Conservation (phyloP, 2,888 invertebrate genomes). For the Oxycera nigricornis region DNA sequence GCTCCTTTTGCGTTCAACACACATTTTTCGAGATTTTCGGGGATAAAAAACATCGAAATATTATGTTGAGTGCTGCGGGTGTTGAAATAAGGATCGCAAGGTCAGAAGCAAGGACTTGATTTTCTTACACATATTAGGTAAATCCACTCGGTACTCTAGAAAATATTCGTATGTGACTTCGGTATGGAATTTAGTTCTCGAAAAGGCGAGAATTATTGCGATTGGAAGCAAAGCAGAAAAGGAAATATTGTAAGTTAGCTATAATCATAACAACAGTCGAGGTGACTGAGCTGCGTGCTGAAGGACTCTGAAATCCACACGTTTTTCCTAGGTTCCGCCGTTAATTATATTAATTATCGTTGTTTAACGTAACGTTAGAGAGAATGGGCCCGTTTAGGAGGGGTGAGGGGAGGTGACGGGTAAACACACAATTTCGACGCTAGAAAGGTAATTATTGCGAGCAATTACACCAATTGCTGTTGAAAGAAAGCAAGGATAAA, state of each 20-base stretch:
- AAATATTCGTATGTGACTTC: neutral
- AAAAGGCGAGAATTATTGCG: neutral
- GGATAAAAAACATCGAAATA: slow-evolving; percentile 7
- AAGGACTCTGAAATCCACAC: slow-evolving; percentile 34
- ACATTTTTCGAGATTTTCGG: slow-evolving; percentile 11
- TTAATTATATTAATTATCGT: slow-evolving; percentile 38
- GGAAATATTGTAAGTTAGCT: neutral
- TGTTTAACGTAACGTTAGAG: slow-evolving; percentile 15
- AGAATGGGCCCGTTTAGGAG: neutral
- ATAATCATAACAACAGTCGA: neutral
- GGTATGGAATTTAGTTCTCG: neutral
- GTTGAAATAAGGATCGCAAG: neutral
- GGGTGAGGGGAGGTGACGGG: neutral
- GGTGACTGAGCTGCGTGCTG: slow-evolving; percentile 11
- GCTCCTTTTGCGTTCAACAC: slow-evolving; percentile 17
- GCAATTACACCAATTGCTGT: slow-evolving; percentile 8
- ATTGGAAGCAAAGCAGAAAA: neutral
- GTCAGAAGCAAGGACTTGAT: neutral
- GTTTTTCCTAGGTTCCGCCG: slow-evolving; percentile 22
- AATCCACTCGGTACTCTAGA: neutral
- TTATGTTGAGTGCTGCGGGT: neutral
- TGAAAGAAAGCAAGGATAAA: slow-evolving; percentile 4
- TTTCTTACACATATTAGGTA: neutral
- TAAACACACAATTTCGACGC: neutral
- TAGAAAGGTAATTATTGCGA: slow-evolving; percentile 17